Conservation (phyloP, 2,888 invertebrate genomes). For the Bhutanitis thaidina region DNA sequence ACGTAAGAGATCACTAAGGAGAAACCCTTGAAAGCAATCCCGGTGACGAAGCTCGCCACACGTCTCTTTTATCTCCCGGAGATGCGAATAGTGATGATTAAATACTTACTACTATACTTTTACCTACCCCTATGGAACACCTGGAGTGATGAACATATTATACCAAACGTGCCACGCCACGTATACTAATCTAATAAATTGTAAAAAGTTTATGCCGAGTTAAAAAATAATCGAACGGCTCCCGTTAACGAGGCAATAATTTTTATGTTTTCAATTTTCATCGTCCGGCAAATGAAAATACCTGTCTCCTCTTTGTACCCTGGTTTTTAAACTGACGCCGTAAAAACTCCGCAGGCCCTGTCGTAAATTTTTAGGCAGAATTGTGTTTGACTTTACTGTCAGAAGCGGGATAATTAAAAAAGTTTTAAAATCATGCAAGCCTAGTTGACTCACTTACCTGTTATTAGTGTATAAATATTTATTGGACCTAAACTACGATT, state of each 20-base stretch:
- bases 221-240: too few species aligned
- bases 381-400: conserved; percentile 35
- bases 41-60: too few species aligned
- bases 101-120: too few species aligned
- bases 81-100: too few species aligned
- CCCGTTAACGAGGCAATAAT: neutral
- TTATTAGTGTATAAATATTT: neutral
- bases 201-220: too few species aligned
- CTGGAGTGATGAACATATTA: too few species aligned
- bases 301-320: neutral
- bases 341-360: conserved; percentile 10
- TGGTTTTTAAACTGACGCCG: conserved; percentile 8
- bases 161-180: too few species aligned
- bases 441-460: conserved; percentile 7
- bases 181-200: too few species aligned
- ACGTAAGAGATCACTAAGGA: too few species aligned
- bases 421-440: conserved; percentile 24
- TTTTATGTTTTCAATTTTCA: conserved; percentile 16
- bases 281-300: conserved; percentile 10
- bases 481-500: neutral
- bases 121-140: too few species aligned
- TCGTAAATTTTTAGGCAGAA: conserved; percentile 42
- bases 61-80: too few species aligned
- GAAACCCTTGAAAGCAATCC: too few species aligned
- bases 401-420: conserved; percentile 36